Evolutionary conservation across 2,797 vertebrate species (phyloP), one percentile per base, ranked within the genome.

Genomic region (Morelia viridis): DNA sequence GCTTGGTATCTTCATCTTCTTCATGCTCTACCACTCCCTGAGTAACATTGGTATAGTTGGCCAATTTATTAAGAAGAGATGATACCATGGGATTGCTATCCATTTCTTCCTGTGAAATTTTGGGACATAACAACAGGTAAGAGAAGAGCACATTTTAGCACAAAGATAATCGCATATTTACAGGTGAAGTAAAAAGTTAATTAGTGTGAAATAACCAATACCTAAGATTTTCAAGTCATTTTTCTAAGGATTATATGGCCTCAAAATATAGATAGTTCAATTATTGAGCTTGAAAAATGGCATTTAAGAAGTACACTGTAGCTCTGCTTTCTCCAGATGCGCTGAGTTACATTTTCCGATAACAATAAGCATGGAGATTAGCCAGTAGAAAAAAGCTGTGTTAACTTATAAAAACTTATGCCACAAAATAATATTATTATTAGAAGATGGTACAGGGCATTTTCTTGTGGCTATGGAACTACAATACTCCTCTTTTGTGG

Each of bases 21-120:
- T 99, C 99, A 0, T 99, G 99, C 93, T 99, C 99, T 64, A 98
- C 98, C 46, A 99, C 99, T 41, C 99, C 99, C 97, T 99, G 99
- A 89, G 98, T 98, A 93, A 99, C 98, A 94, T 99, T 99, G 68
- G 99, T 99, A 97, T 99, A 99, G 96, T 99, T 99, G 61, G 98
- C 99, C 94, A 99, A 97, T 96, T 99, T 99, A 96, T 98, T 98
- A 95, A 99, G 98, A 92, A 99, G 98, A 0, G 99, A 99, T 4
- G 99, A 99, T 96, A 99, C 99, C 99, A 99, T 99, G 94, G 99
- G 99, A 95, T 99, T 99, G 96, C 99, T 99, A 96, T 99, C 99
- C 98, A 99, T 99, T 96, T 99, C 99, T 93, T 99, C 99, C 99
- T 99, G 96, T 87, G 86, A 24, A 7, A 71, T 71, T 89, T 71